phyloP scores from a whole-genome alignment of 92 coral and sea anemone species.

The Epizoanthus stellaris region DNA sequence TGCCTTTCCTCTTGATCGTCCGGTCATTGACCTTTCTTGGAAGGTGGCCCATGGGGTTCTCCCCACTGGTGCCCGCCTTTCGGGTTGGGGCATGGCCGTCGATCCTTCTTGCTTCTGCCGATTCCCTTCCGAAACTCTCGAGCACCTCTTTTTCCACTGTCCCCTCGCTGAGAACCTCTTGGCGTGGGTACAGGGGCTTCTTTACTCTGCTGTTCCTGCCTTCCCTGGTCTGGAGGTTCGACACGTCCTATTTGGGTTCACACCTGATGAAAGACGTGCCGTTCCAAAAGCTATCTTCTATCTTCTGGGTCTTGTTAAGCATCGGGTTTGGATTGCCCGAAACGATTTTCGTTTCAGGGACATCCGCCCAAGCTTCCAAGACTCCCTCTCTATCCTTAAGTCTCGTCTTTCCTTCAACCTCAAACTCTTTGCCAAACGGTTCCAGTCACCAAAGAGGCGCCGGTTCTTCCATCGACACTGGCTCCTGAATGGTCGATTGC shows the following conservation, averaged over 20 bases:
- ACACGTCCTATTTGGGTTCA: slow-evolving; percentile 43
- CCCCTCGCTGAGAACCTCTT: slow-evolving; percentile 26
- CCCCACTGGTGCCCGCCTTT: slow-evolving; percentile 32
- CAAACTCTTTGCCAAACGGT: background rate
- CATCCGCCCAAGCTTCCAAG: background rate
- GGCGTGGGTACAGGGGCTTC: slow-evolving; percentile 6
- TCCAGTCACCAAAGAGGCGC: no score
- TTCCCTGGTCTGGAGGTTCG: background rate
- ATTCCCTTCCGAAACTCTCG: background rate
- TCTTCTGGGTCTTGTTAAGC: background rate
- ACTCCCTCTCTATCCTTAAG: background rate
- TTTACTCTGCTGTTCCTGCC: background rate
- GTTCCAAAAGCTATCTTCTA: slow-evolving; percentile 15
- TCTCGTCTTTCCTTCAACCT: slow-evolving; percentile 4
- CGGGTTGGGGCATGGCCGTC: slow-evolving; percentile 3
- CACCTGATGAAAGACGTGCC: background rate
- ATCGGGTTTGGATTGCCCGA: slow-evolving; percentile 17
- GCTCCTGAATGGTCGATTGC: no score
- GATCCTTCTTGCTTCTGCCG: slow-evolving; percentile 34
- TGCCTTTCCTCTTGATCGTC: slow-evolving; percentile 6
- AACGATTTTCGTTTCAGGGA: slow-evolving; percentile 44
- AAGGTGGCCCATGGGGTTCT: slow-evolving; percentile 51
- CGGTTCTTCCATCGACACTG: no score
- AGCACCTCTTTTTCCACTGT: slow-evolving; percentile 22
- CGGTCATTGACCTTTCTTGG: slow-evolving; percentile 23